These are phyloP conservation scores for Athripsodes cinereus DNA, from an alignment of 2,888 invertebrate species.

Conservation along the genomic window DNA sequence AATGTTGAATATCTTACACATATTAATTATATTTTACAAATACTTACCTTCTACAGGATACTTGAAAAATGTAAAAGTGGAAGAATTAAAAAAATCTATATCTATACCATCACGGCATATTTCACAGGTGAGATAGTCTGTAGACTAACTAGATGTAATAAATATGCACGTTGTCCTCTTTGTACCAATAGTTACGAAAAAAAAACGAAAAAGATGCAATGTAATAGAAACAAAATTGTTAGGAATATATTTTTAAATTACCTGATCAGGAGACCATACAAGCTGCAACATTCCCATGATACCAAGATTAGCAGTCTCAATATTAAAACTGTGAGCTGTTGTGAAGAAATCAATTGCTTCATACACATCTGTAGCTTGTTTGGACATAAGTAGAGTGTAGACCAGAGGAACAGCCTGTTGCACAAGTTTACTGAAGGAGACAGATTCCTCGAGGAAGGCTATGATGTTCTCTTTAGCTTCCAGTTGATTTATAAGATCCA, in stretches of 20 bases:
- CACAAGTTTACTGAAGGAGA: constrained; percentile 43
- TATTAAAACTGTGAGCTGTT: constrained; percentile 69
- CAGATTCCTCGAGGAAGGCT: constrained; percentile 63
- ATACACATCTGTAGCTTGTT: constrained; percentile 70
- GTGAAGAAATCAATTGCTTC: constrained; percentile 89
- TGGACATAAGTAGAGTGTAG: constrained; percentile 65
- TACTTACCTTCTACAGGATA: no score
- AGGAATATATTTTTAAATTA: constrained; percentile 31
- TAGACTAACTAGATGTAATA: no score
- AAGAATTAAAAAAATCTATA: no score
- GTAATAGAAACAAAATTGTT: no score
- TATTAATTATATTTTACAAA: no score
- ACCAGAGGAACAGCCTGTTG: constrained; percentile 52
- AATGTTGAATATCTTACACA: no score
- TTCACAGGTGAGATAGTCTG: no score
- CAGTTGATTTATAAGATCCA: constrained; percentile 9
- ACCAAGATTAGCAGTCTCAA: constrained; percentile 66
- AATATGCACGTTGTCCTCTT: no score
- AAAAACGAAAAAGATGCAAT: no score
- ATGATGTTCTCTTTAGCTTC: constrained; percentile 54
- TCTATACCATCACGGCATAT: no score
- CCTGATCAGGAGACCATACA: constrained; percentile 75
- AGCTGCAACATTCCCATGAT: constrained; percentile 71
- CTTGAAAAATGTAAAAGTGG: no score
- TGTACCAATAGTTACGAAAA: no score